phyloP scores from a whole-genome alignment of 2,797 vertebrate genomes.

The Xenentodon cancila region DNA sequence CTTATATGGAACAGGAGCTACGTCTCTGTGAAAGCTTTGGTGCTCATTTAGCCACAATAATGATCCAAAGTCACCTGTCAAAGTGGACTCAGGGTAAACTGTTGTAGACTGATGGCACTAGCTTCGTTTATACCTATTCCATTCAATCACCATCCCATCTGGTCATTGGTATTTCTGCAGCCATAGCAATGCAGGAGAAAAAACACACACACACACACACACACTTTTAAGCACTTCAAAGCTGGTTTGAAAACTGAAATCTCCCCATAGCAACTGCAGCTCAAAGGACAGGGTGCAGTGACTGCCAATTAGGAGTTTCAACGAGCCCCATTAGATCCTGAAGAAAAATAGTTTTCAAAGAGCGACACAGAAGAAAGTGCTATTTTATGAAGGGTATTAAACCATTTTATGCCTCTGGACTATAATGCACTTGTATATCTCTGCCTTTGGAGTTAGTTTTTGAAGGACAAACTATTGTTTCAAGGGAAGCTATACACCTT shows the following conservation, averaged over 20 bases:
- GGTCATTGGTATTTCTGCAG: constrained; percentile 67
- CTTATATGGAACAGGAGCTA: constrained; percentile 30
- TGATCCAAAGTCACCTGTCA: constrained; percentile 50
- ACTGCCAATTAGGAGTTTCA: constrained; percentile 90
- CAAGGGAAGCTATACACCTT: constrained; percentile 60
- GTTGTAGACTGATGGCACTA: constrained; percentile 44
- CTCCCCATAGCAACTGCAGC: constrained; percentile 82
- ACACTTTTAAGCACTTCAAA: constrained; percentile 88
- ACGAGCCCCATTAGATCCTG: constrained; percentile 85
- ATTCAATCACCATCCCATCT: constrained; percentile 66
- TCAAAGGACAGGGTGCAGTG: constrained; percentile 83
- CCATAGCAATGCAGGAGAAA: constrained; percentile 66
- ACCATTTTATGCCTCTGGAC: constrained; percentile 64
- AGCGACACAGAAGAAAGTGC: constrained; percentile 61
- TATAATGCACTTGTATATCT: constrained; percentile 41
- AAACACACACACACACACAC: constrained; percentile 1
- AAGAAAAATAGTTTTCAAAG: constrained; percentile 80
- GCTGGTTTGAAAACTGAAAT: constrained; percentile 75
- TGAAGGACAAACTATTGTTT: constrained; percentile 74
- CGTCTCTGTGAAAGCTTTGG: constrained; percentile 38
- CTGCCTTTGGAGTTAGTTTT: constrained; percentile 55
- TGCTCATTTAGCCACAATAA: constrained; percentile 32
- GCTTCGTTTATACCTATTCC: constrained; percentile 56
- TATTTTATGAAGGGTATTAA: constrained; percentile 69
- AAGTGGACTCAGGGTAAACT: constrained; percentile 20